Percentiles rank a stretch among this genome's conserved stretches.
phyloP scores from a whole-genome alignment of 1,140 invertebrate species.

The Whitmania pigra region DNA sequence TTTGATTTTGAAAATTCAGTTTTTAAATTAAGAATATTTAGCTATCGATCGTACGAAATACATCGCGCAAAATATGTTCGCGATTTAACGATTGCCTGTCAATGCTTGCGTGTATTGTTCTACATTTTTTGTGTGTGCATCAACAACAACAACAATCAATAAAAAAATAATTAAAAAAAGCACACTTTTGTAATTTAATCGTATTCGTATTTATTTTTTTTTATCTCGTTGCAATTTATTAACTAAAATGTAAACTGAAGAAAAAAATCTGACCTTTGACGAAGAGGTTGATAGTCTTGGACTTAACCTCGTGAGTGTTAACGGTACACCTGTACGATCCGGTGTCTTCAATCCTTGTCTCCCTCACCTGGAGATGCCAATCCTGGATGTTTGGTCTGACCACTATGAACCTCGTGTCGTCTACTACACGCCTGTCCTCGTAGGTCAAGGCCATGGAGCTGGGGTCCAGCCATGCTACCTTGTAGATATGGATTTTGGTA shows the following conservation, averaged over 20 bases:
- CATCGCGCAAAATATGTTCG: too few relatives aligned
- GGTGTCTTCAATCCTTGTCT: constrained; percentile 30
- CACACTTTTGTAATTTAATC: too few relatives aligned
- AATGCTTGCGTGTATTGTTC: too few relatives aligned
- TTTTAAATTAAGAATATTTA: not conserved
- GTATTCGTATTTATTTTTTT: too few relatives aligned
- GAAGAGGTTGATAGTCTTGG: constrained; percentile 35
- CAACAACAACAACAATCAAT: too few relatives aligned
- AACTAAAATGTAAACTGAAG: too few relatives aligned
- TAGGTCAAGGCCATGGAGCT: constrained; percentile 31
- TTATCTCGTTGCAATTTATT: too few relatives aligned
- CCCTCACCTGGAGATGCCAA: constrained; percentile 35
- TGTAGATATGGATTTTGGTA: too few relatives aligned
- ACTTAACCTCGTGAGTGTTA: constrained; percentile 37
- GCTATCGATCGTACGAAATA: too few relatives aligned
- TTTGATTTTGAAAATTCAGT: not conserved
- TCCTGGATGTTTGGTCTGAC: constrained; percentile 35
- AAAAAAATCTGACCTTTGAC: constrained; percentile 33
- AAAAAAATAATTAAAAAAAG: not conserved
- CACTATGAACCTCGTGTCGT: constrained; percentile 34
- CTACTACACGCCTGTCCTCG: constrained; percentile 32
- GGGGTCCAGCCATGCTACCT: constrained; percentile 37
- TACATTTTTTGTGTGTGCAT: too few relatives aligned
- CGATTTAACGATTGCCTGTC: too few relatives aligned
- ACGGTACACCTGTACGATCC: constrained; percentile 37